Conservation (phyloP, 2,888 invertebrate species). For the Caradrina kadenii region DNA sequence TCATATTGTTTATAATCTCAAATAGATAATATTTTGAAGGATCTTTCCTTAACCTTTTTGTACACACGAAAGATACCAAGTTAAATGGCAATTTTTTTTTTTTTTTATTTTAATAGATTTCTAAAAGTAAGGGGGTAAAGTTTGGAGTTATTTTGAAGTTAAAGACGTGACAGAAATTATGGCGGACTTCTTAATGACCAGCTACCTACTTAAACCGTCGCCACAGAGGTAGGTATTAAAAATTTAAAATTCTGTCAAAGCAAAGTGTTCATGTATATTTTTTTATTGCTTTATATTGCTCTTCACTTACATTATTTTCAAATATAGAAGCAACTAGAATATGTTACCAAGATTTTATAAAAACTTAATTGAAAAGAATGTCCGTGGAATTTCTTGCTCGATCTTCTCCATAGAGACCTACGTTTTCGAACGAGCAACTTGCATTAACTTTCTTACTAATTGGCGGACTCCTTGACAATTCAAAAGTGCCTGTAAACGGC, state of each 20-base stretch:
- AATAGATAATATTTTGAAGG: conserved; percentile 10
- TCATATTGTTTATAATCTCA: conserved; percentile 32
- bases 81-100: conserved; percentile 14
- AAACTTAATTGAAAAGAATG: too few species aligned
- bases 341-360: too few species aligned
- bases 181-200: conserved; percentile 11
- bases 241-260: not conserved
- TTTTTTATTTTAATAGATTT: conserved; percentile 32
- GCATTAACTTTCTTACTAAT: too few species aligned
- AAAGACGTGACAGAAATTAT: conserved; percentile 45
- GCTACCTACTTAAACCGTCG: conserved; percentile 15
- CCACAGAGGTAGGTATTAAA: not conserved
- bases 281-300: too few species aligned
- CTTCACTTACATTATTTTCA: too few species aligned
- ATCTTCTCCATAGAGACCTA: too few species aligned
- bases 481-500: too few species aligned
- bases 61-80: conserved; percentile 1
- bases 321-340: too few species aligned
- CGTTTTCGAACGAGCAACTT: too few species aligned
- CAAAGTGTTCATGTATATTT: too few species aligned
- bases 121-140: conserved; percentile 24
- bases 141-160: conserved; percentile 41
- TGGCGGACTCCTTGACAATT: too few species aligned
- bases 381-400: too few species aligned
- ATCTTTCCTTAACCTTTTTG: conserved; percentile 18